Conservation (phyloP, 2,797 vertebrate species). For the Anguilla megastoma region DNA sequence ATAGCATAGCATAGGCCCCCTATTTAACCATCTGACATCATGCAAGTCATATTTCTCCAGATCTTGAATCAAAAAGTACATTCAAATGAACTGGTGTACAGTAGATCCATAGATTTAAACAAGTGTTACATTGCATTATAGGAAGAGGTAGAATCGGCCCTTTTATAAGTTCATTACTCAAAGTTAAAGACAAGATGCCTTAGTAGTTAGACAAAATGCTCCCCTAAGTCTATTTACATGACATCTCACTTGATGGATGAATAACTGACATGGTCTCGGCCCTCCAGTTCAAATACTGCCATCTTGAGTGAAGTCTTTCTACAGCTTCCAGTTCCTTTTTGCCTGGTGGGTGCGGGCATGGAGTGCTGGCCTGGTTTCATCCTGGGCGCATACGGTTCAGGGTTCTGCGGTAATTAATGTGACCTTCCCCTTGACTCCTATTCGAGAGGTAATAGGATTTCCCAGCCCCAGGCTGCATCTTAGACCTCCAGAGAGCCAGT, state of each 20-base stretch:
- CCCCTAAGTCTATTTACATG: not conserved
- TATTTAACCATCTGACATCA: not conserved
- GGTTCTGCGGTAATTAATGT: conserved; percentile 82
- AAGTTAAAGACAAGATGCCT: not conserved
- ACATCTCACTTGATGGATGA: not conserved
- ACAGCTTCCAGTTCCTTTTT: not conserved
- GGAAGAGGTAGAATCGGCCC: not conserved
- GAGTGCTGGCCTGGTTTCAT: conserved; percentile 8
- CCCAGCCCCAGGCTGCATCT: conserved; percentile 76
- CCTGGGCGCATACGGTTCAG: conserved; percentile 16
- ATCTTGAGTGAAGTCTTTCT: not conserved
- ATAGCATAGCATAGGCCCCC: not conserved
- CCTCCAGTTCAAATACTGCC: not conserved
- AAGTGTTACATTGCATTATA: not conserved
- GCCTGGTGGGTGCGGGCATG: not conserved
- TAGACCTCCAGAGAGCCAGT: conserved; percentile 56
- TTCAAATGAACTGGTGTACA: not conserved
- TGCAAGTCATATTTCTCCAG: not conserved
- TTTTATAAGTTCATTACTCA: not conserved
- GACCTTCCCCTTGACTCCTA: conserved; percentile 69
- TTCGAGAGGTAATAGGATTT: conserved; percentile 88
- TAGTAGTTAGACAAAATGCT: not conserved
- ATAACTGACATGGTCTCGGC: not conserved
- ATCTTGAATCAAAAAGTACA: not conserved
- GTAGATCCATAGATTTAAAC: not conserved